phyloP scores from a whole-genome alignment of 2,113 vertebrate genomes.

The Microcebus griseorufus region DNA sequence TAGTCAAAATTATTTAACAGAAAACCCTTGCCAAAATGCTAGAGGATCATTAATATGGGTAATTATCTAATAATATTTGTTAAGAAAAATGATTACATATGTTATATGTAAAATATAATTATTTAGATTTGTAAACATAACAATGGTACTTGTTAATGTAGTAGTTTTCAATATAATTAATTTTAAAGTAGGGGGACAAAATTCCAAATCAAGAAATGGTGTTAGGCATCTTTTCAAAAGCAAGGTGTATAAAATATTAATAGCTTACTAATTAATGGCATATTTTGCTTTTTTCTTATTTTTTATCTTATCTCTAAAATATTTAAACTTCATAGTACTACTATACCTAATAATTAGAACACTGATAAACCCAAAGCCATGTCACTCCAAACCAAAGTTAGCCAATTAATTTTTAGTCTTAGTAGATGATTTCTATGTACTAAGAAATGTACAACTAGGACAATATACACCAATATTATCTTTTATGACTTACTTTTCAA shows the following conservation, averaged over 20 bases:
- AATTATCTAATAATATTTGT: background rate
- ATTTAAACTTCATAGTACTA: background rate
- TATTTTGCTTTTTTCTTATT: background rate
- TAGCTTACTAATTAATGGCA: background rate
- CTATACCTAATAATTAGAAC: background rate
- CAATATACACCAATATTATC: background rate
- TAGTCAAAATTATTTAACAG: background rate
- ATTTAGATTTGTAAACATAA: background rate
- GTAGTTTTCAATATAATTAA: background rate
- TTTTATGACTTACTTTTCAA: background rate
- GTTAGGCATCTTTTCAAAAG: background rate
- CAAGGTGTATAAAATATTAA: background rate
- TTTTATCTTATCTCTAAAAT: constrained; percentile 11
- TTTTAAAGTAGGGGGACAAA: background rate
- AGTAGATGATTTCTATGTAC: background rate
- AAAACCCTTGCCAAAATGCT: background rate
- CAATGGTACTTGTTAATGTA: background rate
- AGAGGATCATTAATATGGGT: background rate
- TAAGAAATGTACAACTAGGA: background rate
- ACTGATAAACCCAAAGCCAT: background rate
- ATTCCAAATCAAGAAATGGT: background rate
- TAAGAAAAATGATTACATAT: background rate
- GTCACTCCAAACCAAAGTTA: background rate
- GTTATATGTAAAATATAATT: background rate
- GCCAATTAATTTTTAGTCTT: background rate